These are phyloP conservation scores for Burhinus oedicnemus DNA, from an alignment of 2,113 vertebrate species.

Conservation along the genomic window DNA sequence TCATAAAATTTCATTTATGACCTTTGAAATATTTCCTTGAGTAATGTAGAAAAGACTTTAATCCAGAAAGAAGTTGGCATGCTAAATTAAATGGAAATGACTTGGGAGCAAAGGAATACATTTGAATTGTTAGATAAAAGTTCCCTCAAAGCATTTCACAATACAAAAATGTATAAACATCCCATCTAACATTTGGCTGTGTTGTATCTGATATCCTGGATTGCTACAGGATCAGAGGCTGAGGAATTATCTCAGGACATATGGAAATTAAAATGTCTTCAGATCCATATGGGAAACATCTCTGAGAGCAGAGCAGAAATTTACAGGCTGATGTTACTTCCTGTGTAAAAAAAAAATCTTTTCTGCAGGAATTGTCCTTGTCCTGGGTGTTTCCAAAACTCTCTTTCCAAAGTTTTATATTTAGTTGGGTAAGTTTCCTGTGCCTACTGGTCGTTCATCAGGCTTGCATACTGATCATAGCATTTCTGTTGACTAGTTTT, in stretches of 20 bases:
- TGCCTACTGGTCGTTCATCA: neutral
- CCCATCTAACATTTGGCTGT: neutral
- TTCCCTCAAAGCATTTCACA: neutral
- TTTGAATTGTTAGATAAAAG: neutral
- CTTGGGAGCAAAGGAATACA: neutral
- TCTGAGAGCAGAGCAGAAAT: neutral
- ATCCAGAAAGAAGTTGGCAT: neutral
- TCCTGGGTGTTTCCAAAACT: neutral
- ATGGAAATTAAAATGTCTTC: constrained; percentile 15
- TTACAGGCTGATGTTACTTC: constrained; percentile 8
- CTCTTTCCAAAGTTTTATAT: neutral
- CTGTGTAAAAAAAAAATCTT: neutral
- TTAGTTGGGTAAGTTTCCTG: neutral
- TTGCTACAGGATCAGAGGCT: constrained; percentile 4
- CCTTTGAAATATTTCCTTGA: neutral
- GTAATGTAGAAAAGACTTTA: neutral
- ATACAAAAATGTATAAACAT: neutral
- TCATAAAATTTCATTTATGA: neutral
- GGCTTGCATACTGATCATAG: neutral
- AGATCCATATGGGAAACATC: constrained; percentile 30
- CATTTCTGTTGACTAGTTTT: neutral
- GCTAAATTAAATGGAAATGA: neutral
- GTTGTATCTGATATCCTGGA: neutral
- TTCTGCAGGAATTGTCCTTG: neutral
- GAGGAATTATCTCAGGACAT: constrained; percentile 19